Evolutionary conservation across 2,888 invertebrate genomes (phyloP).

Genomic region (Taphrorychus bicolor): DNA sequence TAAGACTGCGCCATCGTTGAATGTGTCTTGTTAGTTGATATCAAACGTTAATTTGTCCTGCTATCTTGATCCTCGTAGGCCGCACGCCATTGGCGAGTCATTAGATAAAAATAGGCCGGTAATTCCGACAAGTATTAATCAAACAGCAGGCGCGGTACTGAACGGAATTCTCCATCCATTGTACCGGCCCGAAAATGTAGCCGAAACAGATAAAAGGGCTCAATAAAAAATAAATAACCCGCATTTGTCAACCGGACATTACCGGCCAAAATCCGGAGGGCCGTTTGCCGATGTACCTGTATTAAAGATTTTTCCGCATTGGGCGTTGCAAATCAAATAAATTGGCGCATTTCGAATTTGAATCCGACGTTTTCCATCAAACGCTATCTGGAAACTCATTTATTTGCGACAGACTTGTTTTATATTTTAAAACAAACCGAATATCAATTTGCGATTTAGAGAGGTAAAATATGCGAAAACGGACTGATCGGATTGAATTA

Average conservation of each 20-base stretch:
- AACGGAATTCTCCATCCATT: not conserved
- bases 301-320: constrained; percentile 40
- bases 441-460: constrained; percentile 25
- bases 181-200: not conserved
- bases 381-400: constrained; percentile 41
- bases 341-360: constrained; percentile 40
- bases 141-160: not conserved
- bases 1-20: constrained; percentile 23
- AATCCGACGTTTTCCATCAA: constrained; percentile 42
- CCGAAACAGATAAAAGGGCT: constrained; percentile 19
- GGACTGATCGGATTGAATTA: not conserved
- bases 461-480: not conserved
- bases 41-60: constrained; percentile 29
- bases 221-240: constrained; percentile 32
- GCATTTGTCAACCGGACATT: constrained; percentile 36
- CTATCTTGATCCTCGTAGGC: constrained; percentile 35
- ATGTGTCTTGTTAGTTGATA: constrained; percentile 40
- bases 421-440: constrained; percentile 41
- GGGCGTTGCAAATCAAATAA: constrained; percentile 39
- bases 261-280: constrained; percentile 21
- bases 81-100: not conserved
- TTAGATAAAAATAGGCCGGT: not conserved
- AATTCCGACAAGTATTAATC: not conserved
- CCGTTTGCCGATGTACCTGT: constrained; percentile 25
- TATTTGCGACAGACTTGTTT: constrained; percentile 35